Base-by-base conservation (phyloP, 2,888 invertebrate genomes). In the Cyclophora albipunctata region DNA sequence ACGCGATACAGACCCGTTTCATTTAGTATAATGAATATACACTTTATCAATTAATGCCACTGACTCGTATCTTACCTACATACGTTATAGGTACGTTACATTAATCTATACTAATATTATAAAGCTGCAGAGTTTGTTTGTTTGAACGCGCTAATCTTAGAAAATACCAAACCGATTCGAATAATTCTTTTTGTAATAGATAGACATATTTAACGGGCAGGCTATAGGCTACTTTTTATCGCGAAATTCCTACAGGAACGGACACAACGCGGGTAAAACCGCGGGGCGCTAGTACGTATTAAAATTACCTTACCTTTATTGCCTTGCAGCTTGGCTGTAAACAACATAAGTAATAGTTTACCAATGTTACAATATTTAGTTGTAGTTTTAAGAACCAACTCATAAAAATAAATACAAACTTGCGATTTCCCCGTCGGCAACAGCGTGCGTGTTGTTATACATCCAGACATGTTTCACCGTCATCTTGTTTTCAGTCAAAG, bases 381-480 rank as follows among this genome's bases (percentile, higher is more conserved):
- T 20, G 20, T 20, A 20, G 20, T 20, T 20, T 20, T 20, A 20
- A 20, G 20, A 20, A 20, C 40, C 5, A 5, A 40, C 7, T 44
- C 4, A 3, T 35, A 44, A 7, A 40, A 42, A 7, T n/a, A 40
- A 41, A 2, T 2, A 7, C 7, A 40, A 20, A 20, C 83, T 64
- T 60, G 58, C 50, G 49, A 78, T 73, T 7, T 75, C 70, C 2
- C 62, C 47, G 46, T 98, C 98, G 45, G 96, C 94, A 75, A 98
- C 96, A 67, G 95, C 94, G 76, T 71, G 69, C 1, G 97, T 96
- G 76, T 94, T 94, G 78, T 98, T 95, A 87, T 98, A 97, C 77
- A 96, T 95, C 96, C 98, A 98, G 93, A 98, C 94, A 84, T 98
- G 97, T 60, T 97, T 96, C 46, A 99, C 98, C 45, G 97, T 96